These are phyloP conservation scores for Macropodus opercularis DNA, from an alignment of 2,797 vertebrate genomes.

Conservation along the genomic window DNA sequence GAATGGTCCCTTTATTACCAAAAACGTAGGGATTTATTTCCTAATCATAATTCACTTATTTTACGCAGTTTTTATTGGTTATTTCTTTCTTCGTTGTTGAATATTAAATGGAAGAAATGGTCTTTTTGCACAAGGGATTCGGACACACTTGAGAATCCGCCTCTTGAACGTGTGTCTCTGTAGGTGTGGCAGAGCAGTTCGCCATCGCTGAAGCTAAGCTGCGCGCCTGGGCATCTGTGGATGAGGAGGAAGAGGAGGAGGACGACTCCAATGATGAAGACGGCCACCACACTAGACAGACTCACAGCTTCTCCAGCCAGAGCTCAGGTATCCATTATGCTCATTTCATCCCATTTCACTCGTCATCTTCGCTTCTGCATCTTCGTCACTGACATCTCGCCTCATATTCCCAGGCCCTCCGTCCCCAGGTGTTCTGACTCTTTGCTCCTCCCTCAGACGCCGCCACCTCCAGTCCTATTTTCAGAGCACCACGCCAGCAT, in stretches of 20 bases:
- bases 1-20: too few relatives aligned
- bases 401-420: conserved; percentile 31
- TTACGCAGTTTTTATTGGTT: too few relatives aligned
- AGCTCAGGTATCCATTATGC: conserved; percentile 72
- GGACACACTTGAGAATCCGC: too few relatives aligned
- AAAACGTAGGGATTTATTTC: too few relatives aligned
- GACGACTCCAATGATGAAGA: conserved; percentile 90
- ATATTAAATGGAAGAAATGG: too few relatives aligned
- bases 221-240: conserved; percentile 94
- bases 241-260: conserved; percentile 88
- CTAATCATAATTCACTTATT: too few relatives aligned
- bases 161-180: conserved; percentile 13
- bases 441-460: conserved; percentile 80
- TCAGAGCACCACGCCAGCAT: conserved; percentile 71
- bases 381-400: conserved; percentile 36
- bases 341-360: conserved; percentile 29
- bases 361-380: conserved; percentile 13
- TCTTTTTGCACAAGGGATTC: too few relatives aligned
- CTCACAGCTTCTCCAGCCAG: conserved; percentile 47
- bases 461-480: conserved; percentile 49
- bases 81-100: too few relatives aligned
- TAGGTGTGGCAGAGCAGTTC: conserved; percentile 96
- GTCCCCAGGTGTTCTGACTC: conserved; percentile 71
- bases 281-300: conserved; percentile 55
- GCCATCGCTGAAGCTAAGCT: conserved; percentile 98